A percentile compares a stretch with the other conserved stretches of the same genome.
These are phyloP conservation scores for Andrena dorsata DNA, from an alignment of 2,888 invertebrate species.

Conservation along the genomic window DNA sequence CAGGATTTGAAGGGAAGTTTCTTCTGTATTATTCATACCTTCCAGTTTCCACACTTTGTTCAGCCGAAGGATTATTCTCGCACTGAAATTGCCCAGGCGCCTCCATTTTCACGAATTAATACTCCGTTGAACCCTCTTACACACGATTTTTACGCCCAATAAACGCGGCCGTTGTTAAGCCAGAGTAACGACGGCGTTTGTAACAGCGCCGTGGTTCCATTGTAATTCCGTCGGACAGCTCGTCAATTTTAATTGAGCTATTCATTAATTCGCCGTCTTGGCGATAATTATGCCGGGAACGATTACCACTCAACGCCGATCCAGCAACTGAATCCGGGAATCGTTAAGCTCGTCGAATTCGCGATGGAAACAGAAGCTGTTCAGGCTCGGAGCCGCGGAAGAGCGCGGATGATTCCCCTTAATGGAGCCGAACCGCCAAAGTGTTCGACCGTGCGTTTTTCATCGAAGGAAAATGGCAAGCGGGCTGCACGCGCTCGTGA, in stretches of 20 bases:
- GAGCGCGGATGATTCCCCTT: background rate
- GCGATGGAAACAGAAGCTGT: background rate
- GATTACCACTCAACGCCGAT: background rate
- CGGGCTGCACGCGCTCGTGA: background rate
- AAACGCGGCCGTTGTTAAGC: background rate
- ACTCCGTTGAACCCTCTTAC: background rate
- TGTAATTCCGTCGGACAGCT: background rate
- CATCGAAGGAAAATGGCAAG: background rate
- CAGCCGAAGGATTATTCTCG: background rate
- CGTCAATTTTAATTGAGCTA: slow-evolving; percentile 1
- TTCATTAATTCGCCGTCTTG: slow-evolving; percentile 1
- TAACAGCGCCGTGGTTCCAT: background rate
- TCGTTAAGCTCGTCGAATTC: background rate
- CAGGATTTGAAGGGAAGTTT: no score
- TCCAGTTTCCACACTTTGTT: background rate
- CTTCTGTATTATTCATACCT: no score
- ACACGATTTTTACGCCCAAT: slow-evolving; percentile 8
- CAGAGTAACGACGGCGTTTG: background rate
- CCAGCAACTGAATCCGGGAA: background rate
- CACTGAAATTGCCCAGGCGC: background rate
- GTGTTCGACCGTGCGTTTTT: background rate
- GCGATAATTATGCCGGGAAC: background rate
- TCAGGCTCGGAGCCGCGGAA: background rate
- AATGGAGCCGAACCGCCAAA: background rate
- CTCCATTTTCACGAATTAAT: slow-evolving; percentile 10